Percentiles rank a stretch among this genome's conserved stretches.
Evolutionary conservation across 2,113 vertebrate species (phyloP).

Genomic region (Tachuris rubrigastra): DNA sequence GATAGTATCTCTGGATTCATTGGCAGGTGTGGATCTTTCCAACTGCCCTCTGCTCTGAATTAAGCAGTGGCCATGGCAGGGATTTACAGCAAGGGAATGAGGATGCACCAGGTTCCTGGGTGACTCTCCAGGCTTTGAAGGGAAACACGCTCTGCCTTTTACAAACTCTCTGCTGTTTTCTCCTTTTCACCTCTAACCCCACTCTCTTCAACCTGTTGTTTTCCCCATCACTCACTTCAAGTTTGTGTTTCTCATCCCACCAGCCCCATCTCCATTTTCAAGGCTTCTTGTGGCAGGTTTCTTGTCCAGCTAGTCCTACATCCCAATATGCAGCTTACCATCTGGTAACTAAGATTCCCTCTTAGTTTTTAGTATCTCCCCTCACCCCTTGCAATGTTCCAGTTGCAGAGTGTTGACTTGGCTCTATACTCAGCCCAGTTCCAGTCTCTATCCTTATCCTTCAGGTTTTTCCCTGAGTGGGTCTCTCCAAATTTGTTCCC

Average conservation of each 20-base stretch:
- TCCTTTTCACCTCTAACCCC: background rate
- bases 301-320: background rate
- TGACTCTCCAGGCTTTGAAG: background rate
- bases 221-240: background rate
- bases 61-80: background rate
- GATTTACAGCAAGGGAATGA: background rate
- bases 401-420: background rate
- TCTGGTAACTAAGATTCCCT: background rate
- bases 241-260: background rate
- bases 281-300: rapidly evolving
- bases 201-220: background rate
- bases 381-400: background rate
- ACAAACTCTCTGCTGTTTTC: background rate
- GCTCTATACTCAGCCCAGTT: background rate
- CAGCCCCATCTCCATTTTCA: background rate
- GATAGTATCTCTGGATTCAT: background rate
- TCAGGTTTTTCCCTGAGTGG: background rate
- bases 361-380: background rate
- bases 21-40: background rate
- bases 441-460: background rate
- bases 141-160: background rate
- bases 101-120: background rate
- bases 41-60: background rate
- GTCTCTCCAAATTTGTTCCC: background rate
- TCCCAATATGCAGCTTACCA: background rate